These are phyloP conservation scores for Silurus lanzhouensis DNA, from an alignment of 2,797 vertebrate genomes.

Conservation along the genomic window DNA sequence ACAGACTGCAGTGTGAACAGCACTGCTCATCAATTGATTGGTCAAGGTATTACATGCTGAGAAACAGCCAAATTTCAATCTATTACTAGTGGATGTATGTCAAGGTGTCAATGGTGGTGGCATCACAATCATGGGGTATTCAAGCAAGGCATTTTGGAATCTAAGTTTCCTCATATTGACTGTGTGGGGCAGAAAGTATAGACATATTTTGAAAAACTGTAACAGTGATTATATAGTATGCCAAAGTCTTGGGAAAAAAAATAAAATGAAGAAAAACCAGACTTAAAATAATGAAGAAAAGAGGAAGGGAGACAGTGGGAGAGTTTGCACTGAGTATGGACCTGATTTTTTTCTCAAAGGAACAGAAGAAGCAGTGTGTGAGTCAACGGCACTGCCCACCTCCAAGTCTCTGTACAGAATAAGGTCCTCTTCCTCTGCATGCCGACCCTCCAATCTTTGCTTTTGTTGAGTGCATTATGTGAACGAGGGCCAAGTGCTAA, in stretches of 20 bases:
- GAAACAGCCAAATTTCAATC: neutral
- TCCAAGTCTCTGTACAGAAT: slow-evolving; percentile 49
- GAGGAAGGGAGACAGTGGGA: neutral
- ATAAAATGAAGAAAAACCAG: neutral
- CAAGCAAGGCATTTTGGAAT: neutral
- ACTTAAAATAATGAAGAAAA: neutral
- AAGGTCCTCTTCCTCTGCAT: slow-evolving; percentile 44
- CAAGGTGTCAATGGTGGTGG: neutral
- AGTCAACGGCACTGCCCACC: slow-evolving; percentile 43
- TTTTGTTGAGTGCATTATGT: slow-evolving; percentile 49
- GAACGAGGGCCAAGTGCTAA: slow-evolving; percentile 47
- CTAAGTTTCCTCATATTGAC: neutral
- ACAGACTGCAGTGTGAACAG: neutral
- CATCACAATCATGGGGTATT: neutral
- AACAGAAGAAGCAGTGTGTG: slow-evolving; percentile 43
- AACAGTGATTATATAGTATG: neutral
- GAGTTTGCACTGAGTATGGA: slow-evolving; percentile 24
- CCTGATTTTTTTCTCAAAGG: slow-evolving; percentile 15
- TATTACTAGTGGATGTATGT: neutral
- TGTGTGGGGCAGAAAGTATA: neutral
- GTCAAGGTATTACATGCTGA: neutral
- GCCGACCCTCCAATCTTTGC: slow-evolving; percentile 42
- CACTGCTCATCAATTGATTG: neutral
- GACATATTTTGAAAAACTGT: neutral
- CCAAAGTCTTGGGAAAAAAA: neutral